Evolutionary conservation across 2,113 vertebrate genomes (phyloP), one percentile per base, ranked within the genome.

Genomic region (Calyptomena viridis): DNA sequence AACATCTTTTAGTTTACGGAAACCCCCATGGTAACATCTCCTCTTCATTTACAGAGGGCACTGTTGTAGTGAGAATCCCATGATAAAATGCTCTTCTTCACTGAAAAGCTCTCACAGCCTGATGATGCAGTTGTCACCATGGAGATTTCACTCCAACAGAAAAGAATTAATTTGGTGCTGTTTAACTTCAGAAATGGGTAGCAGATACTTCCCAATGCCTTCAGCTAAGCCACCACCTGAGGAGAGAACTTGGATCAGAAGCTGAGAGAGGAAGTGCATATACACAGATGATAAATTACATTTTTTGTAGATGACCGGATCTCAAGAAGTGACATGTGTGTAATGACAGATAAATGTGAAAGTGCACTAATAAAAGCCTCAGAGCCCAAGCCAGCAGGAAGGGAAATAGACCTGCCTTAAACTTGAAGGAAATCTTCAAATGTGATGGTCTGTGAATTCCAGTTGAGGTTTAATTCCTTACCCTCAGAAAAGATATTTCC

Each of bases 71-170:
- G 95, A 86, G 86, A 97, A 98, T 97, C 63, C 91, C 76, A 63
- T 75, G 76, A 88, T 73, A 73, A 86, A 71, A 72, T 40, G 15
- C 56, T 59, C 53, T 37, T 77, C 82, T 90, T 94, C 55, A 14
- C 91, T 95, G 97, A 85, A 92, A 81, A 76, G 63, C 91, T 93
- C 42, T 83, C 93, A 63, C 84, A 74, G 96, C 87, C 93, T 90
- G 52, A 47, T 92, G 79, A 97, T 95, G 96, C 96, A 60, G 90
- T 80, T 89, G 72, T 98, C 97, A 92, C 98, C 97, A 98, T 98
- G 98, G 98, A 95, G 96, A 98, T 95, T 97, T 94, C 63, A 50
- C 92, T 97, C 53, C 85, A 80, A 53, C 28, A 83, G 67, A 79
- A 96, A 85, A 86, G 89, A 96, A 95, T 68, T 27, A 94, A 92